These are phyloP conservation scores for Austrofundulus limnaeus DNA, from an alignment of 2,113 vertebrate species.

Conservation along the genomic window DNA sequence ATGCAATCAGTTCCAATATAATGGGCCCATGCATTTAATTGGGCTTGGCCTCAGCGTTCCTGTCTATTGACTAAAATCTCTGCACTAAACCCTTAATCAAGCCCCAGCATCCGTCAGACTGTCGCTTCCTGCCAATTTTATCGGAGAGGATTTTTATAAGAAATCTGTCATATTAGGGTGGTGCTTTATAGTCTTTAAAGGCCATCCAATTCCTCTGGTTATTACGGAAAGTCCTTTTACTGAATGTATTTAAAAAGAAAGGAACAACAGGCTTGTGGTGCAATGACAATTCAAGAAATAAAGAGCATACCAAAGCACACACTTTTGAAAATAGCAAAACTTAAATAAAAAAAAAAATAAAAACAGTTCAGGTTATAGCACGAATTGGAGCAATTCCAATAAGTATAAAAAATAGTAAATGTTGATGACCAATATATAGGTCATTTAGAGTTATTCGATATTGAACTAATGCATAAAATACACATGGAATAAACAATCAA, in stretches of 20 bases:
- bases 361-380: no score
- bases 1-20: conserved; percentile 73
- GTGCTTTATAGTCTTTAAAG: conserved; percentile 4
- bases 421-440: no score
- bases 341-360: not conserved
- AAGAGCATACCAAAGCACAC: not conserved
- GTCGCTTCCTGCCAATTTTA: conserved; percentile 30
- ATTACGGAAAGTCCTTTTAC: not conserved
- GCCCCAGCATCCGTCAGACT: conserved; percentile 39
- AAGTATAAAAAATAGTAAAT: no score
- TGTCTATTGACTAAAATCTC: conserved; percentile 69
- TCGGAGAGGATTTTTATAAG: conserved; percentile 27
- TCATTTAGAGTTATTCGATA: no score
- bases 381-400: not conserved
- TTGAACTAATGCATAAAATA: no score
- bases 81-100: conserved; percentile 59
- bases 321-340: no score
- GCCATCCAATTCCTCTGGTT: not conserved
- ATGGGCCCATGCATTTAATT: conserved; percentile 72
- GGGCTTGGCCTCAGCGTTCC: conserved; percentile 49
- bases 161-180: conserved; percentile 18
- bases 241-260: not conserved
- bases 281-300: not conserved
- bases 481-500: no score
- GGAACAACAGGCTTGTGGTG: not conserved